Evolutionary conservation across 2,888 invertebrate species (phyloP), one percentile per base, ranked within the genome.

Genomic region (Mantis religiosa): DNA sequence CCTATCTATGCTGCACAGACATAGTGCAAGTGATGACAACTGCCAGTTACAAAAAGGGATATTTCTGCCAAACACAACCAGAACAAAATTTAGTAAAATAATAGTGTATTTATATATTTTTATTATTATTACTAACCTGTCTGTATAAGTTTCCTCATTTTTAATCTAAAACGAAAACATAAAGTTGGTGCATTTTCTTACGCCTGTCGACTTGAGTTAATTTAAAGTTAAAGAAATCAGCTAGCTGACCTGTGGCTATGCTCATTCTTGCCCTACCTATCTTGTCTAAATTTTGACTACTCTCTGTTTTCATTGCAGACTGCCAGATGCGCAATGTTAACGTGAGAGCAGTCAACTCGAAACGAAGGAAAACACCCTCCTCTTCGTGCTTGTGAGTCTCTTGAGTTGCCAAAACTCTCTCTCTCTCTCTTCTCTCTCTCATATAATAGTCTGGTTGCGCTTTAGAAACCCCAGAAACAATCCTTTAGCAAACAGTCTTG

Each of bases 291-390:
- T 91, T 90, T 91, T 94, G 94, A 94, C 94, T 94, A 93, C 94
- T 94, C 94, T 93, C 95, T 95, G 95, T 95, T 95, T 95, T 95
- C 95, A 95, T 96, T 96, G 95, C 95, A 96, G 96, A 96, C 95
- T 95, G 95, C 95, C 95, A 95, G 95, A 95, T 95, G 95, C 95
- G 95, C 95, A 95, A 95, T 95, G 95, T 95, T 95, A 95, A 95
- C 95, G 95, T 95, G 95, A 95, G 95, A 95, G 95, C 95, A 95
- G 95, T 95, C 95, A 95, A 95, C 95, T 94, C 94, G 94, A 95
- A 95, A 94, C 94, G 95, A 95, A 95, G 95, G 94, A 95, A 95
- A 94, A 94, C 95, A 94, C 94, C 94, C 94, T 94, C 95, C 94
- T 94, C 95, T 94, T 94, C 95, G 94, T 95, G 95, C 95, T 95